Conservation (phyloP, 2,888 invertebrate species). For the Lymantria monacha region DNA sequence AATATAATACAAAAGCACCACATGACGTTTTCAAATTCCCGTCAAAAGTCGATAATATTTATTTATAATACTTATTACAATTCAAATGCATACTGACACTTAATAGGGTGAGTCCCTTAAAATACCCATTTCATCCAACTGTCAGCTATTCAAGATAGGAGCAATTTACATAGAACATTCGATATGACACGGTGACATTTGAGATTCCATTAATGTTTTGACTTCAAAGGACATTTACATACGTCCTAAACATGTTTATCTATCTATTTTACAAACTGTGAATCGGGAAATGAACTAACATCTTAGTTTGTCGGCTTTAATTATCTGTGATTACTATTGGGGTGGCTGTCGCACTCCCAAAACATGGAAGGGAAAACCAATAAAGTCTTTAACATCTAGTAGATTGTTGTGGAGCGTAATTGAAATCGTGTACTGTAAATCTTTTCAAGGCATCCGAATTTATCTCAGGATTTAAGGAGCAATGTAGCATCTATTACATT, state of each 20-base stretch:
- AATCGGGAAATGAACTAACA: background rate
- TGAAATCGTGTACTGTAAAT: conserved; percentile 8
- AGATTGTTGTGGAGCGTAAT: conserved; percentile 1
- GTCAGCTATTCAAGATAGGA: conserved; percentile 33
- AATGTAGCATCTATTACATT: conserved; percentile 1
- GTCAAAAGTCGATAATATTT: no score
- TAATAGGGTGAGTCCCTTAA: conserved; percentile 23
- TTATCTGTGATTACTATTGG: background rate
- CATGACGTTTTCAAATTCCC: no score
- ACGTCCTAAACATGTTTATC: background rate
- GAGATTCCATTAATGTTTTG: conserved; percentile 48
- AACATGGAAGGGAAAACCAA: conserved; percentile 1
- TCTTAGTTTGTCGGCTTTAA: conserved; percentile 3
- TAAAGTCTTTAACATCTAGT: conserved; percentile 3
- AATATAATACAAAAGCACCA: no score
- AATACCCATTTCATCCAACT: conserved; percentile 32
- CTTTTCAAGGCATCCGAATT: conserved; percentile 2
- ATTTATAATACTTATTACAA: no score
- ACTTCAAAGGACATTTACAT: conserved; percentile 18
- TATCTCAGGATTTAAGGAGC: conserved; percentile 7
- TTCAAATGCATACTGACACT: conserved; percentile 15
- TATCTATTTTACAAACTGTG: background rate
- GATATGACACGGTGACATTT: conserved; percentile 34
- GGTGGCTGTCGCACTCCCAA: background rate
- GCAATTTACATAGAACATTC: conserved; percentile 47